Percentiles rank a stretch among this genome's conserved stretches.
Evolutionary conservation across 2,797 vertebrate species (phyloP).

Genomic region (Pangasius mekongensis): DNA sequence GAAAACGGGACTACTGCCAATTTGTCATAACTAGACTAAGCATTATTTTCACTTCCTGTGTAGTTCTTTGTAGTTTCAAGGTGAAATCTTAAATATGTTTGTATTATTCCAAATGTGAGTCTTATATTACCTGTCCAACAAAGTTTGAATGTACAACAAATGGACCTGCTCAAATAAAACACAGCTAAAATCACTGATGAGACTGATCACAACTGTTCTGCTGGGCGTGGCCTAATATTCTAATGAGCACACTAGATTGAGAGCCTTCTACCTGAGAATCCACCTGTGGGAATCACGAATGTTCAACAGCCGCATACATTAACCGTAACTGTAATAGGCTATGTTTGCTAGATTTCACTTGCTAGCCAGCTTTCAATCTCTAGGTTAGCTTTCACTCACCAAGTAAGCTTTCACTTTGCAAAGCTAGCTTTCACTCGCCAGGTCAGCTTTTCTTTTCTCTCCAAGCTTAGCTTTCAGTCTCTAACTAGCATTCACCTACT

Average conservation of each 20-base stretch:
- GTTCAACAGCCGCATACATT: not conserved
- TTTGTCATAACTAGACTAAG: not conserved
- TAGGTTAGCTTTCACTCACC: not conserved
- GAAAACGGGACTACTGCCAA: not conserved
- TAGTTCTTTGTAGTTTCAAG: not conserved
- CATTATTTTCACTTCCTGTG: not conserved
- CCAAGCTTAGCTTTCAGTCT: too few relatives aligned
- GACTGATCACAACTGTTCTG: not conserved
- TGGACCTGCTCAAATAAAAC: not conserved
- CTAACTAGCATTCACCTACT: not conserved
- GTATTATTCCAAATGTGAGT: not conserved
- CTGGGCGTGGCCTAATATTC: not conserved
- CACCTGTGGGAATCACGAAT: not conserved
- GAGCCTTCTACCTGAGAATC: not conserved
- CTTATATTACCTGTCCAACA: not conserved
- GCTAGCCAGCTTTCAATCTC: not conserved
- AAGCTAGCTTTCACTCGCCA: not conserved
- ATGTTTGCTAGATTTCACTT: not conserved
- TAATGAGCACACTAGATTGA: slow-evolving; percentile 1
- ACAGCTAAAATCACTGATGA: not conserved
- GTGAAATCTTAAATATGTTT: not conserved
- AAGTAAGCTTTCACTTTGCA: not conserved
- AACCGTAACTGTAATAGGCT: not conserved
- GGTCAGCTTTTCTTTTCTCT: not conserved
- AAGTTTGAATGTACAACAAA: not conserved